Evolutionary conservation across 1,140 invertebrate genomes (phyloP), one percentile per base, ranked within the genome.

Genomic region (Leptinotarsa defecta): DNA sequence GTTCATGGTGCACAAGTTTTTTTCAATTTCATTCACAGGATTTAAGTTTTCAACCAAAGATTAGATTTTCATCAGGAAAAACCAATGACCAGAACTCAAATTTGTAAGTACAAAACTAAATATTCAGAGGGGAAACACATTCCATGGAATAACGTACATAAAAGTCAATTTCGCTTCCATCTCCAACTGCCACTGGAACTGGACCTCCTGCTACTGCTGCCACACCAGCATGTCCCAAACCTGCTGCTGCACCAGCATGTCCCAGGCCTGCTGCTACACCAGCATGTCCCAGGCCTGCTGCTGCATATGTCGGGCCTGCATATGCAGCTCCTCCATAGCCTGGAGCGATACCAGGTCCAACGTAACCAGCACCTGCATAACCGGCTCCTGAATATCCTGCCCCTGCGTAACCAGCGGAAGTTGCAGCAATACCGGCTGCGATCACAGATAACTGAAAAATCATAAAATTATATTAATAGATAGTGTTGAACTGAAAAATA

Each of bases 131-230:
- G 8, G 6, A 34, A 34, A 8, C 34, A 6, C 34, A 43, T 43
- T 43, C 11, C 34, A 11, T 11, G 2, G 11, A 43, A 43, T 11
- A 57, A 71, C 73, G 75, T 73, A 79, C 79, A 48, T 80, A 76
- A 72, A 77, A 80, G 65, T 80, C 79, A 13, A 80, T 69, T 67
- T 79, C 80, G 49, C 73, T 76, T 27, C 84, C 84, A 17, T 86
- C 77, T 43, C 85, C 85, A 22, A 86, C 86, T 75, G 85, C 83
- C 78, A 86, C 84, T 63, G 86, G 83, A 3, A 87, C 27, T n/a
- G 86, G 85, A 48, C 85, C 84, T 65, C 85, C 84, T 78, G 86
- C 83, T 65, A 84, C 84, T 63, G 84, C 84, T 78, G 86, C 83
- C 63, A 84, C 82, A 1, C 83, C 74, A 34, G 85, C 84, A 48